Percentiles rank a stretch among this genome's conserved stretches.
These are phyloP conservation scores for Trachemys scripta DNA, from an alignment of 2,113 vertebrate genomes.

Conservation along the genomic window DNA sequence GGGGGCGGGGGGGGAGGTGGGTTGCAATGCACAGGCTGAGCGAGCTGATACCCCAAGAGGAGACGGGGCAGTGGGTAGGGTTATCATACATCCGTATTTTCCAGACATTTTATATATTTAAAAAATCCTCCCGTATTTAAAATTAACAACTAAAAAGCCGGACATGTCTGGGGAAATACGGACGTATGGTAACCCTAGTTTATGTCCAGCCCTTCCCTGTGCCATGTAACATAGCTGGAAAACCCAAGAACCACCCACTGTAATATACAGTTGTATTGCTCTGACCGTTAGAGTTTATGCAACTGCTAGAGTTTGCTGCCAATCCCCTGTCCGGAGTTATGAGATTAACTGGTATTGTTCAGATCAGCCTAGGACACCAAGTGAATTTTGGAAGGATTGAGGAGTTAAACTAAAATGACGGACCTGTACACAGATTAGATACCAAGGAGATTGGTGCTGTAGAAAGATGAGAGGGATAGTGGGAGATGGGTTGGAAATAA, in stretches of 20 bases:
- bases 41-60: no score
- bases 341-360: constrained; percentile 2
- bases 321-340: not conserved
- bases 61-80: no score
- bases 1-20: no score
- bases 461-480: not conserved
- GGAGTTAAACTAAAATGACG: not conserved
- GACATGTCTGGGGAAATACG: no score
- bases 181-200: not conserved
- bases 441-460: not conserved
- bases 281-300: not conserved
- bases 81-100: no score
- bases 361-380: not conserved
- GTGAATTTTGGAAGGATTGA: not conserved
- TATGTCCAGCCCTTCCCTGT: not conserved
- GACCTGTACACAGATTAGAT: not conserved
- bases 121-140: no score
- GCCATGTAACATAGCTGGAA: not conserved
- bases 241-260: not conserved
- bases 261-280: not conserved
- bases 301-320: not conserved
- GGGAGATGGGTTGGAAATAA: not conserved
- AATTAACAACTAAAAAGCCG: no score
- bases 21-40: no score
- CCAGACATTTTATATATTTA: no score